Base-by-base conservation (phyloP, 2,113 vertebrate species). In the Monopterus albus region DNA sequence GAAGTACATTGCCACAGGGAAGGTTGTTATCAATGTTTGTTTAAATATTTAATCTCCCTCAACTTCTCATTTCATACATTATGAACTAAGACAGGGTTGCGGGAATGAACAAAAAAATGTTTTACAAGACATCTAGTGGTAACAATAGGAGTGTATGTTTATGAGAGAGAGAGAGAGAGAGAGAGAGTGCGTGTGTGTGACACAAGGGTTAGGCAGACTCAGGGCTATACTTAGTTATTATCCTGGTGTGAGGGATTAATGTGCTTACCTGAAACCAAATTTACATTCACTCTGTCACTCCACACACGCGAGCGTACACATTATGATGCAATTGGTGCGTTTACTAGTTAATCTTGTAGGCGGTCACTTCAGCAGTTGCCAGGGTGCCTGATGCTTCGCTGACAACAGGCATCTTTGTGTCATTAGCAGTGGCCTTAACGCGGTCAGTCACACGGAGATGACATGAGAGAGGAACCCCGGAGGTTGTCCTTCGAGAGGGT, bases 161-260 rank as follows among this genome's bases (percentile, higher is more conserved):
- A 35, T 67, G 43, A 25, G 29, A 21, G 23, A 35, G 66, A 17
- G 28, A 21, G 39, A 6, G n/a, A n/a, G n/a, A n/a, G n/a, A n/a
- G n/a, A n/a, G n/a, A n/a, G n/a, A n/a, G n/a, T n/a, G n/a, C n/a
- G 39, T 9, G n/a, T 39, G 73, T 70, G 36, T 4, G 15, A 38
- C 18, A 47, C 47, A 33, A 23, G 74, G 38, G 65, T 61, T 35
- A 75, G 39, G 2, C 33, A 29, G 66, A 67, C 75, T 87, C 72
- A 61, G 40, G 42, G 61, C 83, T 92, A 88, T 43, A 77, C 67
- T 89, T 90, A 76, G 8, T 45, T 70, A 39, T 89, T 79, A 92
- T 88, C 91, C 84, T 8, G 40, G 53, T 59, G 75, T 47, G 8
- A 36, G 62, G 73, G 88, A 88, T 92, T 85, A 91, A 29, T 57